These are phyloP conservation scores for Chironomus striatipennis DNA, from an alignment of 1,140 invertebrate genomes.

Conservation along the genomic window DNA sequence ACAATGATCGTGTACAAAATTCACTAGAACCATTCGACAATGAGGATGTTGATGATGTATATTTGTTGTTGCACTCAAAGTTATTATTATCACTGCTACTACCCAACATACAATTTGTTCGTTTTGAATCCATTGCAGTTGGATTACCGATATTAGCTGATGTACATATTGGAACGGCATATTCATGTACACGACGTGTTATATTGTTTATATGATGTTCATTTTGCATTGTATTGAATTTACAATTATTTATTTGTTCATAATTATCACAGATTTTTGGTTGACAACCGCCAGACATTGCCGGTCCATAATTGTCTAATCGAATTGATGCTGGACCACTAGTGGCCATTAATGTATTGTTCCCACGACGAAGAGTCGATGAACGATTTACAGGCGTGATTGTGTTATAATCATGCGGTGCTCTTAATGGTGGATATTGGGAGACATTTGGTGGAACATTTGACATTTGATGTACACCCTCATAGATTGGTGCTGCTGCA, in stretches of 20 bases:
- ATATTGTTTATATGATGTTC: constrained; percentile 7
- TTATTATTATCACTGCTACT: constrained; percentile 1
- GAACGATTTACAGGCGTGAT: constrained; percentile 7
- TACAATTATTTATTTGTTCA: constrained; percentile 23
- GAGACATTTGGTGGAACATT: background rate
- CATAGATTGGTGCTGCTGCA: constrained; percentile 38
- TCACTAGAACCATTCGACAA: constrained; percentile 14
- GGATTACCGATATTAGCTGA: background rate
- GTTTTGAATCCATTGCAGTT: background rate
- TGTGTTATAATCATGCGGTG: background rate
- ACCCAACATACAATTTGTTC: background rate
- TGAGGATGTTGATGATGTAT: constrained; percentile 15
- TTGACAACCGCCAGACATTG: background rate
- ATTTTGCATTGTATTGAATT: constrained; percentile 20
- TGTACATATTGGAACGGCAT: constrained; percentile 34
- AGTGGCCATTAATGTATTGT: background rate
- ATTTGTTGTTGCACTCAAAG: constrained; percentile 15
- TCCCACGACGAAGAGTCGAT: background rate
- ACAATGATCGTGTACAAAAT: constrained; percentile 9
- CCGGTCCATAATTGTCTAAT: constrained; percentile 1
- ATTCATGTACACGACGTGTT: constrained; percentile 29
- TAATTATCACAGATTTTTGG: constrained; percentile 22
- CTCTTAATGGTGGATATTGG: constrained; percentile 11
- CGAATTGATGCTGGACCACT: background rate
- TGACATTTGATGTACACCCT: constrained; percentile 26